Conservation (phyloP, 2,888 invertebrate species). For the Aspidiotus destructor region DNA sequence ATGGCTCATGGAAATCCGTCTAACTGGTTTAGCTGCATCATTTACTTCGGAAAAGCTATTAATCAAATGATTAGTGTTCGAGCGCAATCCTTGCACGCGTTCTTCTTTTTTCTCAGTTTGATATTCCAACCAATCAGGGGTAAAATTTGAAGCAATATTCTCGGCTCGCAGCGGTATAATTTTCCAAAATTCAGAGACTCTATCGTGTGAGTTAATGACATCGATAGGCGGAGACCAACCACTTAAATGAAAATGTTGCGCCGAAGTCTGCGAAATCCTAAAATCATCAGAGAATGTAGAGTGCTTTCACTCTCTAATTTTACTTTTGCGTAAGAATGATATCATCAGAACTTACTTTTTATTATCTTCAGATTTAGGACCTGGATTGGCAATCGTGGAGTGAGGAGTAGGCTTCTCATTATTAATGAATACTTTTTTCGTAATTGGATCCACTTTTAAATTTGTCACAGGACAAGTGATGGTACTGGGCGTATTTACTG, state of each 20-base stretch:
- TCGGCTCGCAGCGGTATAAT: no score
- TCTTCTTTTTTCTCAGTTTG: no score
- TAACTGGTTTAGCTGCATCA: background rate
- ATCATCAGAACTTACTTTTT: background rate
- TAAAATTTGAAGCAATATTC: no score
- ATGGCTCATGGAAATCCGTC: conserved; percentile 5
- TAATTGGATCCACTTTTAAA: background rate
- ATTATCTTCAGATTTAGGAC: background rate
- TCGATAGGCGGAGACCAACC: background rate
- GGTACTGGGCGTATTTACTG: background rate
- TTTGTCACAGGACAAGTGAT: background rate
- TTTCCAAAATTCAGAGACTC: background rate
- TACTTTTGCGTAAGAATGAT: no score
- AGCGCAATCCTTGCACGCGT: no score
- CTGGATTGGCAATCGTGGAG: background rate
- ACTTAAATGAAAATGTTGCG: no score
- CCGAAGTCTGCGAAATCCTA: no score
- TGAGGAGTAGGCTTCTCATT: background rate
- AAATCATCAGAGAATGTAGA: no score
- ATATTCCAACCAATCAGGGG: no score
- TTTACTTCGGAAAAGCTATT: no score
- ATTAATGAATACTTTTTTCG: background rate
- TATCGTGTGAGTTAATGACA: background rate
- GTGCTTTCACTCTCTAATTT: no score
- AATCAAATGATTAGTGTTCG: no score